Base-by-base conservation (phyloP, 2,113 vertebrate genomes). In the Leptobrachium leishanense region DNA sequence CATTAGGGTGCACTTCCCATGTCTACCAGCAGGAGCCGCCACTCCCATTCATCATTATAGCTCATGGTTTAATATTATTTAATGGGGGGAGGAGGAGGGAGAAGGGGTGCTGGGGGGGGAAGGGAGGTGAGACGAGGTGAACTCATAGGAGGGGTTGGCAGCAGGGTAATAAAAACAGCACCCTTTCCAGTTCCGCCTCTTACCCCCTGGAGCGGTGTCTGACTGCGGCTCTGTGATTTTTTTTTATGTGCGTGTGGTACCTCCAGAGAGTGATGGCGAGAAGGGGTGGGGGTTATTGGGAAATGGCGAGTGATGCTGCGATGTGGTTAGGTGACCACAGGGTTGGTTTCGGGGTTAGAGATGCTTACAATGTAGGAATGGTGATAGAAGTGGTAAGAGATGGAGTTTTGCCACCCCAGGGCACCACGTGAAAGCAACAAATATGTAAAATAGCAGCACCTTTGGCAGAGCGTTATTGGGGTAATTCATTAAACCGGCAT, bases 71-170 rank as follows among this genome's bases (percentile, higher is more conserved):
- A 62, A 46, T 74, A 68, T 67, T 76, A 5, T 72, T 80, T 68
- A 74, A 74, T 81, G 55, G 72, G 55, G 72, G 72, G 62, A 54
- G 72, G 68, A 65, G 42, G 46, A 44, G 53, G 43, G 59, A 43
- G 67, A 46, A 59, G 73, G 78, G 46, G 71, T 81, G 55, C 43
- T 43, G 63, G 65, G 64, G 71, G n/a, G 68, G 71, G 42, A 63
- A 74, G 57, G 64, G 72, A 81, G 78, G 78, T 81, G 72, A 81
- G 72, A 74, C 59, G 78, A 81, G 78, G 78, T 81, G 78, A 81
- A 81, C 64, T 68, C 42, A 68, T 50, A 46, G 65, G 71, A 73
- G 75, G 66, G 63, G 71, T 68, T 81, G 78, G 71, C 71, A 74
- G 39, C 12, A 62, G 64, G 78, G 71, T 68, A 81, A 62, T 76